Conservation (phyloP, 2,888 invertebrate genomes). For the Napeogenes inachia region DNA sequence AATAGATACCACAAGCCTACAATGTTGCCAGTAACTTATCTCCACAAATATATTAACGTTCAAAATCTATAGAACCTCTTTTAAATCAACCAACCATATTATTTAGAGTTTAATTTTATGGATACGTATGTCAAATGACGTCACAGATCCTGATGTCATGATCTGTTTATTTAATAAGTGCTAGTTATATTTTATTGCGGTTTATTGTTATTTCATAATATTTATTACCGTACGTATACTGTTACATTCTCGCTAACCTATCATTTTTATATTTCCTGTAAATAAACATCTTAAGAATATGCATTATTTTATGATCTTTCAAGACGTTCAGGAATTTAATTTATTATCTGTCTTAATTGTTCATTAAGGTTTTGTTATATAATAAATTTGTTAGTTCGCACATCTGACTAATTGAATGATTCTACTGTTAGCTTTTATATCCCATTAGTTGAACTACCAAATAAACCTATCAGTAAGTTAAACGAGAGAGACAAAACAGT, state of each 20-base stretch:
- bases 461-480: too few relatives aligned
- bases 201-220: slow-evolving; percentile 1
- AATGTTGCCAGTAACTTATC: slow-evolving; percentile 21
- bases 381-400: too few relatives aligned
- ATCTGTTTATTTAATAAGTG: not conserved
- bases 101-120: slow-evolving; percentile 2
- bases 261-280: slow-evolving; percentile 17
- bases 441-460: too few relatives aligned
- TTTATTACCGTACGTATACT: not conserved
- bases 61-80: not conserved
- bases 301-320: not conserved
- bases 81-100: not conserved
- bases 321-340: too few relatives aligned
- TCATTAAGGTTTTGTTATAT: too few relatives aligned
- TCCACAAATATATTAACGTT: slow-evolving; percentile 8
- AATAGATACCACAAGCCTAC: slow-evolving; percentile 31
- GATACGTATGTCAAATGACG: not conserved
- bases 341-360: too few relatives aligned
- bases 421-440: too few relatives aligned
- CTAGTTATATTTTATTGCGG: slow-evolving; percentile 6
- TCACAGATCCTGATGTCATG: slow-evolving; percentile 6
- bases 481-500: too few relatives aligned
- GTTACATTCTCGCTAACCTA: slow-evolving; percentile 7
- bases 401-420: too few relatives aligned
- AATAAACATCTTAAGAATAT: slow-evolving; percentile 4